These are phyloP conservation scores for Neoseiulus cucumeris DNA, from an alignment of 1,140 invertebrate genomes.

Conservation along the genomic window DNA sequence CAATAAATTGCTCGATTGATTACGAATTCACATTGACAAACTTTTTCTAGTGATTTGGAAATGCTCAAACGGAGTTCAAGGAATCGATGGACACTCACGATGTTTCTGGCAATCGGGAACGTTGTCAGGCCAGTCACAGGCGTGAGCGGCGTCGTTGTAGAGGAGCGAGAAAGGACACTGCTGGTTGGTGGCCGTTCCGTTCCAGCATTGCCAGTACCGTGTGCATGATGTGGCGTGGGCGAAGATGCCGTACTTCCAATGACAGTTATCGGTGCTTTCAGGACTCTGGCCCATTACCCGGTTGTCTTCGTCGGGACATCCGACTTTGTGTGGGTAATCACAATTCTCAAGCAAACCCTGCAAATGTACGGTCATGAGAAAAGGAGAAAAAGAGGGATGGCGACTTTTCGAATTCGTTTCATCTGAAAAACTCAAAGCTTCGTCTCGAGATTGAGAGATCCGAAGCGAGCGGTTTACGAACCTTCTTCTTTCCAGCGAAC, in stretches of 20 bases:
- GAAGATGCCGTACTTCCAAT: constrained; percentile 79
- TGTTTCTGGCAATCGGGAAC: constrained; percentile 79
- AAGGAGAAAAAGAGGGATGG: no score
- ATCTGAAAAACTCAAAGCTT: no score
- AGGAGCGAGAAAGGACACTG: constrained; percentile 74
- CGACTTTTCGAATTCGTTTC: no score
- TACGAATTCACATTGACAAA: no score
- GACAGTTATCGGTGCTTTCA: constrained; percentile 61
- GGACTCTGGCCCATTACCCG: constrained; percentile 38
- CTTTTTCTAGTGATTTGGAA: no score
- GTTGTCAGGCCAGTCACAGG: constrained; percentile 81
- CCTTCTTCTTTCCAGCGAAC: constrained; percentile 53
- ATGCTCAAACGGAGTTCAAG: no score
- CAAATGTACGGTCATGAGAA: no score
- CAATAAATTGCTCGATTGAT: neutral
- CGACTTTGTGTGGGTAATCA: constrained; percentile 23
- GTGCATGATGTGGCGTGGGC: constrained; percentile 80
- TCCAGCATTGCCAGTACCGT: constrained; percentile 83
- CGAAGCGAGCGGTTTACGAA: neutral
- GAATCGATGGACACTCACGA: constrained; percentile 49
- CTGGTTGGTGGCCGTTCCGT: constrained; percentile 72
- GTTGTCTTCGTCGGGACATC: constrained; percentile 19
- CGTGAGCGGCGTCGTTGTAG: constrained; percentile 70
- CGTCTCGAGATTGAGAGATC: neutral
- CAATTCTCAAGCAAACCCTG: constrained; percentile 20